Evolutionary conservation across 53 echinoderm and acorn worm species (phyloP), one percentile per base, ranked within the genome.

Genomic region (Luidia sarsii): DNA sequence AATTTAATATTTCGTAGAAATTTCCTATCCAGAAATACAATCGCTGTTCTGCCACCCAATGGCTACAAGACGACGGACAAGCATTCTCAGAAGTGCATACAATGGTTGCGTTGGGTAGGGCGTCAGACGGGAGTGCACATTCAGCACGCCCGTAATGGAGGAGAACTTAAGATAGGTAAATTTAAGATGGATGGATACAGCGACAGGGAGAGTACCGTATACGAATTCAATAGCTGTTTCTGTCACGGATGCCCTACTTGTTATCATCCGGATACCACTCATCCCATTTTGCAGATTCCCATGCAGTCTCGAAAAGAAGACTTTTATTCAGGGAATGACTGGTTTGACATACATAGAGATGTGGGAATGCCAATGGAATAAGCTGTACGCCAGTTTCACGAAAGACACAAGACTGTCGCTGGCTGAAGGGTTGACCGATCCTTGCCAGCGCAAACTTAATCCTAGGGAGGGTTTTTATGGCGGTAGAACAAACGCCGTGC

Each of bases 231-330:
- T 27, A 81, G 79, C 0, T 90, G 87, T 67, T 77, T 61, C 19
- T 90, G 66, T 57, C 86, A 86, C 28, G 90, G 74, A 0, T 90
- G 86, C 41, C 74, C 67, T 1, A 69, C 30, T 32, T 87, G 90
- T 48, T 90, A 81, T 22, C 28, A 33, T 9, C 75, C 46, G 7
- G 66, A 81, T 24, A 67, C 75, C 0, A 14, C 55, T 20, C 69
- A 86, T 48, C 54, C 65, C 5, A 0, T 33, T 13, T 34, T 29
- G 0, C 20, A 84, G 3, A 19, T 63, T 23, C 48, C 69, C 15
- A 85, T 86, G 86, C 82, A 66, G 35, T 1, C 4, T 23, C 18
- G 73, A 88, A 46, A 83, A 39, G 48, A 83, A 33, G 50, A 6
- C 6, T 7, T 41, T 41, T 41, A 6, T 41, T 41, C 6, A 41